A percentile compares a stretch with the other conserved stretches of the same genome.
Conservation (phyloP, 2,888 invertebrate genomes). For the Drosophila diplacantha region DNA sequence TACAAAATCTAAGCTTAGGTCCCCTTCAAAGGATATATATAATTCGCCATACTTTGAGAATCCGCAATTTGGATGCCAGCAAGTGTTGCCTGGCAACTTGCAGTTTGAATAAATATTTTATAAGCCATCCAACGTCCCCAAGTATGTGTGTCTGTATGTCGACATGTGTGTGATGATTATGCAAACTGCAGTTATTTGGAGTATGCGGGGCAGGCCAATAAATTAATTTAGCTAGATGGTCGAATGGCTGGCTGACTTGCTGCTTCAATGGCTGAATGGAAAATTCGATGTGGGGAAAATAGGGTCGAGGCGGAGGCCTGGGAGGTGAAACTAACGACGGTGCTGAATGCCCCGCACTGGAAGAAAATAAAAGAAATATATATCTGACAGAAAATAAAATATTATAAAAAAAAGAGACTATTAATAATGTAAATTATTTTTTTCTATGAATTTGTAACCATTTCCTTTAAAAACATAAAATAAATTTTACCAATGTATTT, state of each 20-base stretch:
- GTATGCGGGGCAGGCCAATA: constrained; percentile 65
- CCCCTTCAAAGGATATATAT: constrained; percentile 16
- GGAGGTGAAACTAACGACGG: constrained; percentile 20
- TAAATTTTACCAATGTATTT: constrained; percentile 1
- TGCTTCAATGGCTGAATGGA: constrained; percentile 44
- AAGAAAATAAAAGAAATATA: not conserved
- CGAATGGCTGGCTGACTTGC: constrained; percentile 31
- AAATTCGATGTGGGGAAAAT: constrained; percentile 30
- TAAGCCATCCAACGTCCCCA: constrained; percentile 42
- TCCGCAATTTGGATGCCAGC: constrained; percentile 22
- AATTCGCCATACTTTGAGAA: constrained; percentile 16
- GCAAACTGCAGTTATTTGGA: constrained; percentile 69
- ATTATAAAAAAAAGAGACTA: not conserved
- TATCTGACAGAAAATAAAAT: too few species aligned
- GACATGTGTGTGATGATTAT: constrained; percentile 57
- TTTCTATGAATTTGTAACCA: not conserved
- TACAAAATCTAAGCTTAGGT: not conserved
- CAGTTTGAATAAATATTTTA: constrained; percentile 68
- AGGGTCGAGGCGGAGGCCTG: constrained; percentile 25
- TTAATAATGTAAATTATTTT: not conserved
- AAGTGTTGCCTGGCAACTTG: constrained; percentile 61
- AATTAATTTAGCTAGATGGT: constrained; percentile 63
- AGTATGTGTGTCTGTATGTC: constrained; percentile 6
- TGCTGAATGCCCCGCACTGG: constrained; percentile 15
- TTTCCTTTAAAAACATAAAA: accelerated